Evolutionary conservation across 2,888 invertebrate species (phyloP), one percentile per base, ranked within the genome.

Genomic region (Nipponacmea schrenckii): DNA sequence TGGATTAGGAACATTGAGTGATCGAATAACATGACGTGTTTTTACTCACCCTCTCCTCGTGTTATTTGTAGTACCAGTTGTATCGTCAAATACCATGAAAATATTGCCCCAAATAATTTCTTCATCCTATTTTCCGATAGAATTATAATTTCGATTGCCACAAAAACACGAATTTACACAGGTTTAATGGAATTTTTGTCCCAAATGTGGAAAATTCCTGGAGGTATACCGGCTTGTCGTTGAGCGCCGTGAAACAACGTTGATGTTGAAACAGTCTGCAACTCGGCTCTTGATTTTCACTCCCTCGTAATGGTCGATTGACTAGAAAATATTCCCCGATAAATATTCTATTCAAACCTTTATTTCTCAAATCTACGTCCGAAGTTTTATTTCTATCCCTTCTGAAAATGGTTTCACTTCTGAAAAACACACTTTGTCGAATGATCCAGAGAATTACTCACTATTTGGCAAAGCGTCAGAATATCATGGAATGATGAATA

Each of bases 261-360:
- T 44, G 66, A 46, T 66, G 39, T 66, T 24, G 46, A 66, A 65
- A 65, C 65, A 14, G 66, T 46, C 44, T 44, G 45, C 24, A 27
- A 17, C 64, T 64, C 5, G 26, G 26, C 64, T 64, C 26, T 64
- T 64, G 15, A 8, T 20, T 26, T 31, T 26, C 17, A 24, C 15
- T 64, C 20, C 64, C 64, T 24, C 64, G 39, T 39, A 39, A 39
- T 39, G 39, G 39, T 39, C 1, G 39, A 39, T 39, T 39, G 39
- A 39, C 39, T 39, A 39, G 39, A 39, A 39, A 39, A 39, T 39
- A 39, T 39, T 39, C 39, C 39, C 39, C 10, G 39, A 39, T 39
- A 39, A 5, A 8, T 39, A 8, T 39, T 2, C 39, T 8, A 39
- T 39, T 39, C 10, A 39, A 39, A 39, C 39, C 39, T 39, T 7